Conservation (phyloP, 1,140 invertebrate species). For the Chrysopa pallens region DNA sequence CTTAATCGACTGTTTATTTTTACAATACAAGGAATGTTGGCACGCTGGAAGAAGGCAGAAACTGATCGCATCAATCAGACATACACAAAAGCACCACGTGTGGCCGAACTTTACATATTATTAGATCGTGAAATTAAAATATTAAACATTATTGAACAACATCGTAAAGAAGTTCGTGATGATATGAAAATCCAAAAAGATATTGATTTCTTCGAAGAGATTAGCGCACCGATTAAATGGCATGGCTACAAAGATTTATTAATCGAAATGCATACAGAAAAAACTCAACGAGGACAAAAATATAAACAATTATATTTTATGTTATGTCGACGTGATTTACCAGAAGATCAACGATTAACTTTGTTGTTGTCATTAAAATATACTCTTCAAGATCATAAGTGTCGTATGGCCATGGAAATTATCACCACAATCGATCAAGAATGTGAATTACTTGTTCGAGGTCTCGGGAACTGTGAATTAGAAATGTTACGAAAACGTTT, state of each 20-base stretch:
- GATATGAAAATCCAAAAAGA: slow-evolving; percentile 30
- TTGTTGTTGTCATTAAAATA: slow-evolving; percentile 34
- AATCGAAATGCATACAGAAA: no score
- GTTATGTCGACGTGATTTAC: no score
- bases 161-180: slow-evolving; percentile 30
- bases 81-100: slow-evolving; percentile 34
- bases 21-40: slow-evolving; percentile 23
- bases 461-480: slow-evolving; percentile 26
- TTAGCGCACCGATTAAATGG: slow-evolving; percentile 42
- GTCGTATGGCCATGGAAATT: slow-evolving; percentile 31
- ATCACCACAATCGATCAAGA: slow-evolving; percentile 38
- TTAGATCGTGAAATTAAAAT: slow-evolving; percentile 45
- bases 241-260: no score
- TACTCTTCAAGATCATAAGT: slow-evolving; percentile 30
- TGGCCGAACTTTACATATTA: slow-evolving; percentile 36
- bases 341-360: slow-evolving; percentile 31
- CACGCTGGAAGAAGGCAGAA: slow-evolving; percentile 40
- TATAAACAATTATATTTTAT: no score
- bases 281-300: no score
- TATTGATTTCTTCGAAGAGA: slow-evolving; percentile 34
- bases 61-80: slow-evolving; percentile 31
- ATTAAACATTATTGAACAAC: slow-evolving; percentile 36
- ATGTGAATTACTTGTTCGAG: slow-evolving; percentile 31
- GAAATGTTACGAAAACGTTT: slow-evolving; percentile 37
- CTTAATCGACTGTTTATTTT: slow-evolving; percentile 7